A percentile compares a stretch with the other conserved stretches of the same genome.
Evolutionary conservation across 2,888 invertebrate genomes (phyloP).

Genomic region (Tricholauxania praeusta): DNA sequence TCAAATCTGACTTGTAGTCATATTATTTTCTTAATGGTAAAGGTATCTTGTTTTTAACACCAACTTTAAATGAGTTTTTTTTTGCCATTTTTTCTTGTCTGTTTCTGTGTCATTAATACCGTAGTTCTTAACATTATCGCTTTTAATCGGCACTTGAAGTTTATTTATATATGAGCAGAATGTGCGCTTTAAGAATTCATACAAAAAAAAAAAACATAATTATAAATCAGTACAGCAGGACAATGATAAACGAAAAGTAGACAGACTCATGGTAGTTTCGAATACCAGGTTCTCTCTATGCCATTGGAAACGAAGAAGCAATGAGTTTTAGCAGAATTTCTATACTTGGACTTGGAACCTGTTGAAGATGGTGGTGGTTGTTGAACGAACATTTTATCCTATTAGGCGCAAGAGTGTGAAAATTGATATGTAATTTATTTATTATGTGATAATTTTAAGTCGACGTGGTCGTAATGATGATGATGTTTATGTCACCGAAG

Average conservation of each 20-base stretch:
- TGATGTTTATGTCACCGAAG: slow-evolving; percentile 1
- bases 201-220: slow-evolving; percentile 50
- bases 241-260: no score
- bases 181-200: slow-evolving; percentile 48
- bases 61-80: slow-evolving; percentile 51
- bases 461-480: slow-evolving; percentile 1
- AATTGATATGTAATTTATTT: slow-evolving; percentile 20
- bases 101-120: slow-evolving; percentile 27
- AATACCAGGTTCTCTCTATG: no score
- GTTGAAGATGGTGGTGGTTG: not conserved
- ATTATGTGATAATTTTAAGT: slow-evolving; percentile 17
- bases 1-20: slow-evolving; percentile 37
- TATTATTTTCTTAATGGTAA: slow-evolving; percentile 27
- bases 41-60: slow-evolving; percentile 61
- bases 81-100: not conserved
- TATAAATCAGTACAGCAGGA: slow-evolving; percentile 57
- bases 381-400: not conserved
- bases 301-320: no score
- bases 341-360: not conserved
- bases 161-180: slow-evolving; percentile 54
- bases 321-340: not conserved
- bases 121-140: slow-evolving; percentile 38
- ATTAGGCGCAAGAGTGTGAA: slow-evolving; percentile 14
- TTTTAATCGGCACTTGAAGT: slow-evolving; percentile 51
- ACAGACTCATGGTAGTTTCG: not conserved